Base-by-base conservation (phyloP, 2,888 invertebrate species). In the Oxycera nigricornis region DNA sequence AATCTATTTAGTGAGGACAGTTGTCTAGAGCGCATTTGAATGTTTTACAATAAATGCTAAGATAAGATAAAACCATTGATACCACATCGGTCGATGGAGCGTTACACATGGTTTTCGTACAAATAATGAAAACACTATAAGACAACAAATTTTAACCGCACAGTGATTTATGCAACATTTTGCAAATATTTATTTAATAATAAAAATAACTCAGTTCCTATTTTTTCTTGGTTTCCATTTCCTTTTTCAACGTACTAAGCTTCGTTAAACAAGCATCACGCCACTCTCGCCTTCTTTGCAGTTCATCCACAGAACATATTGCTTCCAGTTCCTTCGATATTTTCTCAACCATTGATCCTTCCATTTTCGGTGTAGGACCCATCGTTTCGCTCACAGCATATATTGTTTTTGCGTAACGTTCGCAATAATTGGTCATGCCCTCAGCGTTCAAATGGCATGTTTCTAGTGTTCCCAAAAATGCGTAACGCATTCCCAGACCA, bases 401-500 rank as follows among this genome's bases (percentile, higher is more conserved):
- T 65, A 90, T 90, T 2, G 89, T 89, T 6, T 89, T 87, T 1
- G 88, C 86, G 79, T 90, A 90, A 84, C 90, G 87, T 80, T 90
- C 90, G 74, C 89, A 88, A 76, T 90, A 90, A 78, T 86, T 89
- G 73, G 85, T 81, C 88, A 88, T 89, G 86, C 96, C 96, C 85
- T 95, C 94, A 11, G 97, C 97, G 83, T 98, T 98, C 75, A 98
- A 88, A 85, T 97, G 97, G 0, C 95, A 94, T 0, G 96, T 96
- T 87, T 97, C 97, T 77, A 97, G 86, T 0, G 96, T 93, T 2
- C 98, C 98, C 75, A 97, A 88, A 86, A 98, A 98, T 6, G 97
- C 97, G 82, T 98, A 98, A 65, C 98, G 89, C 90, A 95, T 93
- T 11, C 97, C 98, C 46, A 98, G 89, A 9, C 98, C 98, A 82